These are phyloP conservation scores for Polydrusus tereticollis DNA, from an alignment of 2,888 invertebrate genomes.

Conservation along the genomic window DNA sequence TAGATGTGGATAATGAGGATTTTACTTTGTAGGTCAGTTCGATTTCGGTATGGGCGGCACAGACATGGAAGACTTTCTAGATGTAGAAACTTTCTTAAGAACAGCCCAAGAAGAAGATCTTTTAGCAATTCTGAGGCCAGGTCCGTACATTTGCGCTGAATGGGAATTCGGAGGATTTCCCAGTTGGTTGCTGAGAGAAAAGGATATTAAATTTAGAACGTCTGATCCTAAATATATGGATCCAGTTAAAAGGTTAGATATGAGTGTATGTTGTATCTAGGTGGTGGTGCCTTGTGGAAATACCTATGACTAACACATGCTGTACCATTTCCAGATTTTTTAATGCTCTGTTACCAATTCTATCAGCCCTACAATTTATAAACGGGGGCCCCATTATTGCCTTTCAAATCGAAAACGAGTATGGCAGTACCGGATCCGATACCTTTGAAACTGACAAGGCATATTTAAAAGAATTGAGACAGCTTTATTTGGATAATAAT, in stretches of 20 bases:
- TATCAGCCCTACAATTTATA: constrained; percentile 71
- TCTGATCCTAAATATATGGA: constrained; percentile 61
- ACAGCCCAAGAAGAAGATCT: constrained; percentile 77
- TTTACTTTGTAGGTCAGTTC: constrained; percentile 66
- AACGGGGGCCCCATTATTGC: constrained; percentile 90
- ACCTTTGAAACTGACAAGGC: constrained; percentile 46
- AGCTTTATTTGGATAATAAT: constrained; percentile 61
- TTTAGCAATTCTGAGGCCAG: constrained; percentile 84
- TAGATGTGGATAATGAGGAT: neutral
- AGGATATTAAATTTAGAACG: constrained; percentile 67
- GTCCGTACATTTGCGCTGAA: constrained; percentile 94
- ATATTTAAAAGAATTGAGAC: constrained; percentile 58
- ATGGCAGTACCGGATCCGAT: constrained; percentile 67
- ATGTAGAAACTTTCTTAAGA: constrained; percentile 76
- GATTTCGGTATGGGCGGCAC: constrained; percentile 77
- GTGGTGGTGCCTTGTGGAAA: neutral
- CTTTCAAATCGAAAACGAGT: constrained; percentile 84
- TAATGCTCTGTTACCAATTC: constrained; percentile 65
- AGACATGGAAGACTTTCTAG: constrained; percentile 67
- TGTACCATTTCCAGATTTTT: constrained; percentile 48
- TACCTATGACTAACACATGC: neutral
- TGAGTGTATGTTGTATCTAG: neutral
- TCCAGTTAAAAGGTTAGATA: constrained; percentile 40
- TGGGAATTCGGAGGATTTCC: constrained; percentile 75
- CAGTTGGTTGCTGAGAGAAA: constrained; percentile 64